Evolutionary conservation across 30 jellyfish, hydroid and myxozoan species (phyloP).

Genomic region (Chrysaora quinquecirrha): DNA sequence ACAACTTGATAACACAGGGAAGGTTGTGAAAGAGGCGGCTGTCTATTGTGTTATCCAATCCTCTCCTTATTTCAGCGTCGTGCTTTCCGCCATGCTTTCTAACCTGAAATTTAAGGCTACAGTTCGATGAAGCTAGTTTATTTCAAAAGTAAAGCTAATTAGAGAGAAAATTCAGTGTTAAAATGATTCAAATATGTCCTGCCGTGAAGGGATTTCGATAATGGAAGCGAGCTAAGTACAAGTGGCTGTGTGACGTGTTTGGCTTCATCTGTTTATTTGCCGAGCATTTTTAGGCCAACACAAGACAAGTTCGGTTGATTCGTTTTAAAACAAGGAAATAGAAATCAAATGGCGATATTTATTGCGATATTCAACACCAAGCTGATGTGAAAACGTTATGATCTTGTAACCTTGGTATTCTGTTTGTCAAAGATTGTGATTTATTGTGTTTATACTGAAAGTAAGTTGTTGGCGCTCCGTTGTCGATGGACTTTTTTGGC

Average conservation of each 20-base stretch:
- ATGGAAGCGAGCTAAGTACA: neutral
- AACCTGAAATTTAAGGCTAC: neutral
- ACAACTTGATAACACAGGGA: slow-evolving; percentile 5
- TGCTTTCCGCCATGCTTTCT: neutral
- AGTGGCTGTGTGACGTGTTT: neutral
- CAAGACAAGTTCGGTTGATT: no score
- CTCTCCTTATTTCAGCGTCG: neutral
- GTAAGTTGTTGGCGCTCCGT: neutral
- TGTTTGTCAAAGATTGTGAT: neutral
- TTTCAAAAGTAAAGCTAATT: neutral
- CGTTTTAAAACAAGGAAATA: no score
- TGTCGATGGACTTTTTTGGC: slow-evolving; percentile 42
- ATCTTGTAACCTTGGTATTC: neutral
- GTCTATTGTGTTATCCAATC: slow-evolving; percentile 17
- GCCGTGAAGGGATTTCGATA: no score
- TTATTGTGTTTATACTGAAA: neutral
- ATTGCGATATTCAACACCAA: neutral
- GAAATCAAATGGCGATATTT: neutral
- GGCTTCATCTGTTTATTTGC: neutral
- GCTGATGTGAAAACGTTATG: neutral
- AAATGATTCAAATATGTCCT: neutral
- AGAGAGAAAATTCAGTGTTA: neutral
- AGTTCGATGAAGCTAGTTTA: neutral
- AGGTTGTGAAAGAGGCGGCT: slow-evolving; percentile 15
- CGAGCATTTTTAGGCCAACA: neutral